phyloP scores from a whole-genome alignment of 2,113 vertebrate species.

The Malurus elegans region DNA sequence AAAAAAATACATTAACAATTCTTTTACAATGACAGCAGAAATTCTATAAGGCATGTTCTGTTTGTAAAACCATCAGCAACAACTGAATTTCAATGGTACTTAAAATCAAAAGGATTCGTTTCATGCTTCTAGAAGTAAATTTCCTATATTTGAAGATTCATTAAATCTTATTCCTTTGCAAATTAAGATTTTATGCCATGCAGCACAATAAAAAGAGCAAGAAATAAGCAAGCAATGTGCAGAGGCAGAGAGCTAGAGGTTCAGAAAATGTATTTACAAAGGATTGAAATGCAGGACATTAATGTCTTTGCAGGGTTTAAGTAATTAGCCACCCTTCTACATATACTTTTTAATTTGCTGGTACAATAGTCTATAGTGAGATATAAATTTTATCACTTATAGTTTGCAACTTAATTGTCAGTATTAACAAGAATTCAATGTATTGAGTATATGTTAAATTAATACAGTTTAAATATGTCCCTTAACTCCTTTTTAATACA shows the following conservation, averaged over 20 bases:
- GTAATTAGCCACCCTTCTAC: neutral
- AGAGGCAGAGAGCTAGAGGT: neutral
- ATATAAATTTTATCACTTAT: neutral
- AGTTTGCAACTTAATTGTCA: neutral
- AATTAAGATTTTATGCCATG: neutral
- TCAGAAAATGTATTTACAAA: neutral
- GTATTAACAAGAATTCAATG: neutral
- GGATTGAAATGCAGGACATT: neutral
- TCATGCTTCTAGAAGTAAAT: neutral
- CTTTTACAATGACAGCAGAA: neutral
- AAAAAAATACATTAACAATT: neutral
- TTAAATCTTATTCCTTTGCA: neutral
- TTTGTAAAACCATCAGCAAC: neutral
- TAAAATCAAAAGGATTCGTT: neutral
- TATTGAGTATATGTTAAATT: neutral
- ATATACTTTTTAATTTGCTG: neutral
- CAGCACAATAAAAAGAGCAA: neutral
- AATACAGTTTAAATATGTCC: neutral
- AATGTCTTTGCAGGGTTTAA: neutral
- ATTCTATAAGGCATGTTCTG: neutral
- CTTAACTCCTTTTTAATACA: neutral
- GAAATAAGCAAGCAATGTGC: neutral
- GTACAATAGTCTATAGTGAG: neutral
- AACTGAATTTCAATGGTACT: neutral
- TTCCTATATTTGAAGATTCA: conserved; percentile 6